Conservation (phyloP, 1,140 invertebrate genomes). For the Drosophila pandora region DNA sequence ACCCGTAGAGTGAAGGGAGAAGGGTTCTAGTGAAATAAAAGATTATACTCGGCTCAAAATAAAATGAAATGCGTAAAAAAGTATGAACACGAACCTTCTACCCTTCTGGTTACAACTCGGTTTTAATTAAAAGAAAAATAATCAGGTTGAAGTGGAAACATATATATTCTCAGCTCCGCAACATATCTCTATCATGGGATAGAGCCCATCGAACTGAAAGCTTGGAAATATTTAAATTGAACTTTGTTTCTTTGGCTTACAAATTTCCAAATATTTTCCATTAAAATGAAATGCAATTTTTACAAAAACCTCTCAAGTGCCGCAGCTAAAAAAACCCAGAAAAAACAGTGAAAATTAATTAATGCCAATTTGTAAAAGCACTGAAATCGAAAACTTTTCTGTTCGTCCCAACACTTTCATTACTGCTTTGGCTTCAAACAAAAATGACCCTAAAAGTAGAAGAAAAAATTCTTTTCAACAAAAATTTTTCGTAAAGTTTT, state of each 20-base stretch:
- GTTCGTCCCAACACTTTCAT: slow-evolving; percentile 60
- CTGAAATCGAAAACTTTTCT: slow-evolving; percentile 77
- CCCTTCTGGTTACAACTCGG: slow-evolving; percentile 14
- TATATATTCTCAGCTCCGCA: neutral
- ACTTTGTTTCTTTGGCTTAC: neutral
- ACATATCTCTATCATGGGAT: neutral
- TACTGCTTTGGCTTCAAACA: slow-evolving; percentile 63
- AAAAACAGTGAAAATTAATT: slow-evolving; percentile 76
- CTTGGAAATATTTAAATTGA: slow-evolving; percentile 5
- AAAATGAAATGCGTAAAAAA: slow-evolving; percentile 18
- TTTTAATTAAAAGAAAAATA: slow-evolving; percentile 64
- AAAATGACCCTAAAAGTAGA: slow-evolving; percentile 55
- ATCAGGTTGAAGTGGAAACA: slow-evolving; percentile 4
- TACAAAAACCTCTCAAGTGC: slow-evolving; percentile 18
- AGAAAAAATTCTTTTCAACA: slow-evolving; percentile 63
- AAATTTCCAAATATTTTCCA: slow-evolving; percentile 59
- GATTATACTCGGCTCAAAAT: slow-evolving; percentile 47
- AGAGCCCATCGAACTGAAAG: neutral
- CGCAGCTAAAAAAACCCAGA: slow-evolving; percentile 5
- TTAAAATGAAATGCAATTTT: slow-evolving; percentile 50
- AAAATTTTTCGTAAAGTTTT: slow-evolving; percentile 71
- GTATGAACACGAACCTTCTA: slow-evolving; percentile 19
- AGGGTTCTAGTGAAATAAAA: slow-evolving; percentile 46
- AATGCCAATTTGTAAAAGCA: slow-evolving; percentile 78
- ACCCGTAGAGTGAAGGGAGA: slow-evolving; percentile 14